These are phyloP conservation scores for Atta cephalotes DNA, from an alignment of 1,140 invertebrate genomes.

Conservation along the genomic window DNA sequence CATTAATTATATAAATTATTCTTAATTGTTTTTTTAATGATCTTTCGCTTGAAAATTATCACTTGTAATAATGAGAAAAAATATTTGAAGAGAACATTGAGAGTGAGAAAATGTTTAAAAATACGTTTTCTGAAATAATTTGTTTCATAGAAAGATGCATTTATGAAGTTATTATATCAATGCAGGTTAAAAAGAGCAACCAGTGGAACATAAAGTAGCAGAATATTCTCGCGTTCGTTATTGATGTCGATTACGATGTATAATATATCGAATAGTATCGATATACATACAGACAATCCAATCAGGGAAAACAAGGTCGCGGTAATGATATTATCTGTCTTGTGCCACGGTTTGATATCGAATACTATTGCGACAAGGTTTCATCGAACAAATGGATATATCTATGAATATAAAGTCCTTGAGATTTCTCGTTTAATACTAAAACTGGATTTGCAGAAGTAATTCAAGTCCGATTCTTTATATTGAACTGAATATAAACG, in stretches of 20 bases:
- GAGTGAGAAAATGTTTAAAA: neutral
- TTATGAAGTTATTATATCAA: constrained; percentile 12
- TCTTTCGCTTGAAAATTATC: neutral
- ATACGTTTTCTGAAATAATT: neutral
- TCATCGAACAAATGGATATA: constrained; percentile 56
- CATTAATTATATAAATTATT: neutral
- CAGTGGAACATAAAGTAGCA: constrained; percentile 22
- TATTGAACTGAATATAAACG: neutral
- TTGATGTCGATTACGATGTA: constrained; percentile 1
- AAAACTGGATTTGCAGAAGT: neutral
- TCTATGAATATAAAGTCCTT: constrained; percentile 16
- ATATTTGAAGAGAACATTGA: neutral
- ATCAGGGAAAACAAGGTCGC: constrained; percentile 80
- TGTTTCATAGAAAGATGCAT: neutral
- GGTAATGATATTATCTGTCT: constrained; percentile 80
- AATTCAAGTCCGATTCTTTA: neutral
- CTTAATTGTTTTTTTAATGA: neutral
- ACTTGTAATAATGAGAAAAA: neutral
- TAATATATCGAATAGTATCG: constrained; percentile 36
- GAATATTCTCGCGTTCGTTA: neutral
- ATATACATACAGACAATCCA: constrained; percentile 72
- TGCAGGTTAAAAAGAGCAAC: neutral
- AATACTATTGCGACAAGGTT: constrained; percentile 69
- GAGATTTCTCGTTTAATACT: constrained; percentile 19
- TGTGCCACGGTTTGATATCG: constrained; percentile 79